Evolutionary conservation across 2,113 vertebrate genomes (phyloP), one percentile per base, ranked within the genome.

Genomic region (Callipepla squamata): DNA sequence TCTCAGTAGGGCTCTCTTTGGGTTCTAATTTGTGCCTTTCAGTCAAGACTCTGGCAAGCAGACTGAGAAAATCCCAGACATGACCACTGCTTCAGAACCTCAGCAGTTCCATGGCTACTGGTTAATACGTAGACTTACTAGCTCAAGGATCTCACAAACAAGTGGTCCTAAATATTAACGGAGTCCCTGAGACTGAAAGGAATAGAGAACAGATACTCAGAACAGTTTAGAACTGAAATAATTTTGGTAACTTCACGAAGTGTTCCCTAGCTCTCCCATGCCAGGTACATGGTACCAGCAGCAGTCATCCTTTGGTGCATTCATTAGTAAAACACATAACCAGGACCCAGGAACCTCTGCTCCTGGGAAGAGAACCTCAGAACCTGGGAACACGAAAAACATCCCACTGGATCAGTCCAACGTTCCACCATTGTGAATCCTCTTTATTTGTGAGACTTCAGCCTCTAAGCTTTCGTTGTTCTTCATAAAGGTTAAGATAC

Each of bases 101-200:
- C 9, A 44, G 20, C 19, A 57, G 36, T 65, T 36, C 62, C 77
- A 81, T 42, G 72, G 63, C 42, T 58, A 4, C 21, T 13, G 45
- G 19, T 23, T 79, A 73, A 10, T 42, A 20, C 36, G 17, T 26
- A 78, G 28, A 8, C 4, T 85, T 69, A 38, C 13, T 7, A 90
- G 42, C 58, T 79, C 58, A 42, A 57, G 17, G 14, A 11, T 47
- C 59, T 68, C 53, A n/a, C 53, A 61, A 63, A 81, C 34, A 61
- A 63, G 63, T 13, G 42, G 38, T 70, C 38, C 47, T 55, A 0
- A 40, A 50, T 9, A 50, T 45, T 26, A 85, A 20, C 32, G 62
- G 0, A 0, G 6, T 42, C 42, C 30, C 48, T 11, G 13, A 57
- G 63, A 67, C 34, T 6, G 5, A 19, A 23, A 45, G 48, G 50